Evolutionary conservation across 2,797 vertebrate species (phyloP).

Genomic region (Karalla daura): DNA sequence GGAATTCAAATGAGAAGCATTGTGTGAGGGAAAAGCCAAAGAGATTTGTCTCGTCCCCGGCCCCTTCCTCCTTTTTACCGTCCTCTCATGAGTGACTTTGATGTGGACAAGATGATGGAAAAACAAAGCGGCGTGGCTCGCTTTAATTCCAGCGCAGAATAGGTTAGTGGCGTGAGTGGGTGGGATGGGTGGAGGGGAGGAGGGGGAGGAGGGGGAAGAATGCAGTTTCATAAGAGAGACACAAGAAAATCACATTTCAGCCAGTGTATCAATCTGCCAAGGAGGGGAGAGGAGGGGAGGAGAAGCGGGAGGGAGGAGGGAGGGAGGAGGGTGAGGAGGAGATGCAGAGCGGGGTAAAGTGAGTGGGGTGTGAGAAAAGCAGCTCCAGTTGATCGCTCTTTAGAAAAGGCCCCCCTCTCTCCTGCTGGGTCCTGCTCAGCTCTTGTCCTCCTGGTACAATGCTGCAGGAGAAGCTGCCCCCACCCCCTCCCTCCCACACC

Average conservation of each 20-base stretch:
- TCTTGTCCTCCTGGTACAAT: constrained; percentile 83
- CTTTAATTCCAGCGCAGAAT: constrained; percentile 76
- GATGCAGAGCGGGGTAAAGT: constrained; percentile 47
- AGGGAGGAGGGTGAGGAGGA: constrained; percentile 47
- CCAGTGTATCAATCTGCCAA: constrained; percentile 82
- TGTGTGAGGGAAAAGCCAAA: constrained; percentile 74
- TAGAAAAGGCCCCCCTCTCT: constrained; percentile 82
- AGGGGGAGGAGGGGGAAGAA: constrained; percentile 19
- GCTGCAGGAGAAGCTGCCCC: constrained; percentile 62
- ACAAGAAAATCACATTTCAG: constrained; percentile 79
- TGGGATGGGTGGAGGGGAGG: constrained; percentile 41
- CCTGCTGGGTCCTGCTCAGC: constrained; percentile 83
- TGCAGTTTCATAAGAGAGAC: constrained; percentile 72
- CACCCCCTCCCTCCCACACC: constrained; percentile 22
- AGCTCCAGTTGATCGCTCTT: constrained; percentile 82
- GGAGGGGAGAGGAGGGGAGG: constrained; percentile 56
- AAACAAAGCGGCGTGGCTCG: constrained; percentile 77
- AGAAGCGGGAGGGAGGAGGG: constrained; percentile 47
- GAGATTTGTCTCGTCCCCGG: constrained; percentile 78
- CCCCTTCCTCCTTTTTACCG: constrained; percentile 68
- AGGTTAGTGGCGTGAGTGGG: constrained; percentile 71
- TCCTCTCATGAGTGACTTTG: constrained; percentile 80
- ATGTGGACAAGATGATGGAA: constrained; percentile 83
- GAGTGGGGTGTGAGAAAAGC: constrained; percentile 83
- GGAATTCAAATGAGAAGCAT: constrained; percentile 79